Evolutionary conservation across 35 echinoderm and acorn worm genomes (phyloP).

Genomic region (Antedon bifida): DNA sequence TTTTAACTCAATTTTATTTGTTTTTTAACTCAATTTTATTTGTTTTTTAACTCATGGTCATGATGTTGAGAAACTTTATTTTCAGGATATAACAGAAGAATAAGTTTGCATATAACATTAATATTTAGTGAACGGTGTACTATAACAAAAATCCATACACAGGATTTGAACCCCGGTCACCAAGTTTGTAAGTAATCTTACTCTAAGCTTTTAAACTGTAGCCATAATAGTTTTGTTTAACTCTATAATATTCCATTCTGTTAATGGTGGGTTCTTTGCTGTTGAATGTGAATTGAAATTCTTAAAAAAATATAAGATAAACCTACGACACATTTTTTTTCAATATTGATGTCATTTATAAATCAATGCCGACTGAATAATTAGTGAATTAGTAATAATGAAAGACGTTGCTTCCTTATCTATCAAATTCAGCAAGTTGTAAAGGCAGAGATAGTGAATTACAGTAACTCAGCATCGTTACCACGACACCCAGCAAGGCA

Average conservation of each 20-base stretch:
- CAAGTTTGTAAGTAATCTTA: no score
- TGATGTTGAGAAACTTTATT: no score
- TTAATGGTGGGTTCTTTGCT: no score
- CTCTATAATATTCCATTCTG: no score
- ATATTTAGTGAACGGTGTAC: not conserved
- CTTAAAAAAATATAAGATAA: no score
- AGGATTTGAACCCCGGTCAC: not conserved
- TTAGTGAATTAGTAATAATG: not conserved
- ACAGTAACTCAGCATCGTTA: constrained; percentile 30
- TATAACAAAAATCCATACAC: not conserved
- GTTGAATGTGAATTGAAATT: no score
- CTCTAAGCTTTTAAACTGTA: no score
- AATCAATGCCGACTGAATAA: no score
- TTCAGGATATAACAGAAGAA: no score
- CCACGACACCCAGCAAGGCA: constrained; percentile 47
- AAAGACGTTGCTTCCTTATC: constrained; percentile 20
- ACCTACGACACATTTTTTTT: not conserved
- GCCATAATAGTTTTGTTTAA: no score
- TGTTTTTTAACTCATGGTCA: not conserved
- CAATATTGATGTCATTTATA: not conserved
- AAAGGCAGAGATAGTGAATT: constrained; percentile 82
- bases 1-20: not conserved
- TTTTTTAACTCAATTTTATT: not conserved
- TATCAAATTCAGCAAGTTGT: constrained; percentile 55
- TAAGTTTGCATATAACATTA: not conserved